Evolutionary conservation across 2,797 vertebrate genomes (phyloP), one percentile per base, ranked within the genome.

Genomic region (Pteronotus mesoamericanus): DNA sequence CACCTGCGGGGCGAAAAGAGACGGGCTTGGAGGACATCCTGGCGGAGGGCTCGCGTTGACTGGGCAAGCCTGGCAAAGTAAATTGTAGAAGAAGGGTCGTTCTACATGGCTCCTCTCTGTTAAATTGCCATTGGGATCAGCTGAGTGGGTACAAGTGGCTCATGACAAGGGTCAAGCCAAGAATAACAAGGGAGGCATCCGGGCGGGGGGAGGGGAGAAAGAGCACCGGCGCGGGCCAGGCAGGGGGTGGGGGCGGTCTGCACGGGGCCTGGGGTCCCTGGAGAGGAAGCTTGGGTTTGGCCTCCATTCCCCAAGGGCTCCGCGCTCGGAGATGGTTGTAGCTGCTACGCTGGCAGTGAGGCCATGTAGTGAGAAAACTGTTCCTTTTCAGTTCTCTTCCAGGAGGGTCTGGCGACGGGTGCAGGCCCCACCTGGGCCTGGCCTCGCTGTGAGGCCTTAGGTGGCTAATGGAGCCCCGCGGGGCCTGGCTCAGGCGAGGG

Each of bases 1-100:
- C 96, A 99, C 96, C 99, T 99, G 96, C 69, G 14, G 89, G 14
- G 18, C 1, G 22, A 18, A 19, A 34, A 93, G 48, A n/a, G 37
- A 9, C 12, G 9, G 68, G 29, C 15, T 79, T 12, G 24, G 79
- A 71, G 6, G 2, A 0, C 46, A 3, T 4, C 39, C 21, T 10
- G 12, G 19, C 3, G 1, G 32, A 12, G 51, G 55, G 37, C 4
- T 44, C 21, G 24, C 11, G 4, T 8, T 0, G 42, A 12, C 88
- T 46, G 53, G 80, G 66, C 1, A 32, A n/a, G 34, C 77, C 74
- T 2, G 1, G 79, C 26, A n/a, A n/a, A n/a, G n/a, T n/a, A n/a
- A n/a, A n/a, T n/a, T n/a, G n/a, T n/a, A n/a, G 9, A 48, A 68
- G 71, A 46, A 6, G 34, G 57, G 29, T 2, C 6, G 8, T 16